A percentile compares a stretch with the other conserved stretches of the same genome.
phyloP scores from a whole-genome alignment of 2,888 invertebrate genomes.

The Rhogogaster chlorosoma region DNA sequence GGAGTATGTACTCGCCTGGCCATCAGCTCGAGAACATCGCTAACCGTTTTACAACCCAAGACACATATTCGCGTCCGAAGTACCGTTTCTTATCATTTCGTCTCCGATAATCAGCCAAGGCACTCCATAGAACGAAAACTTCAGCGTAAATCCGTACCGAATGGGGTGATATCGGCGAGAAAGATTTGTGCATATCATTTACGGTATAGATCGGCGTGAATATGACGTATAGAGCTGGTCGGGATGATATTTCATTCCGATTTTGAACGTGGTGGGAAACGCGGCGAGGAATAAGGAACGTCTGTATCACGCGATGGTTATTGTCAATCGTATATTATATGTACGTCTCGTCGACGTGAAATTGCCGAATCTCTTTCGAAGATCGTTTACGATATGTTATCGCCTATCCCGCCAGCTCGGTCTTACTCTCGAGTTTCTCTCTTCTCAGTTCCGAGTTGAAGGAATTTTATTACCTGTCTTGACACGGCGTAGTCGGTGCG shows the following conservation, averaged over 20 bases:
- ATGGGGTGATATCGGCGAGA: background rate
- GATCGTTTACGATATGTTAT: slow-evolving; percentile 34
- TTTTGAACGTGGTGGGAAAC: background rate
- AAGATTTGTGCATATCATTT: background rate
- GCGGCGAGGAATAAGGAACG: too few species aligned
- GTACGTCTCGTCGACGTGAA: background rate
- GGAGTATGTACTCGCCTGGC: slow-evolving; percentile 3
- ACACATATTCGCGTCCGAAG: background rate
- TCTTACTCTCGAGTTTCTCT: background rate
- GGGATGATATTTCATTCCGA: background rate
- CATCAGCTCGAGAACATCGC: background rate
- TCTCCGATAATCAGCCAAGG: too few species aligned
- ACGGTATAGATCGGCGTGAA: background rate
- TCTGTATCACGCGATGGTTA: slow-evolving; percentile 22
- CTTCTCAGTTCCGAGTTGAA: background rate
- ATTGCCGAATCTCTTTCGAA: slow-evolving; percentile 33
- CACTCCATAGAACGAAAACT: too few species aligned
- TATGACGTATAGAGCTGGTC: background rate
- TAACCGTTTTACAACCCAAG: background rate
- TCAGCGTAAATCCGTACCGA: background rate
- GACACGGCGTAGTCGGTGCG: background rate
- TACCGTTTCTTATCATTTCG: background rate
- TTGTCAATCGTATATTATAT: slow-evolving; percentile 37
- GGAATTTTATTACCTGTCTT: slow-evolving; percentile 1
- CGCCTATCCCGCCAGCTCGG: background rate